A percentile compares a stretch with the other conserved stretches of the same genome.
Evolutionary conservation across 2,888 invertebrate genomes (phyloP).

Genomic region (Stegana nigrithorax): DNA sequence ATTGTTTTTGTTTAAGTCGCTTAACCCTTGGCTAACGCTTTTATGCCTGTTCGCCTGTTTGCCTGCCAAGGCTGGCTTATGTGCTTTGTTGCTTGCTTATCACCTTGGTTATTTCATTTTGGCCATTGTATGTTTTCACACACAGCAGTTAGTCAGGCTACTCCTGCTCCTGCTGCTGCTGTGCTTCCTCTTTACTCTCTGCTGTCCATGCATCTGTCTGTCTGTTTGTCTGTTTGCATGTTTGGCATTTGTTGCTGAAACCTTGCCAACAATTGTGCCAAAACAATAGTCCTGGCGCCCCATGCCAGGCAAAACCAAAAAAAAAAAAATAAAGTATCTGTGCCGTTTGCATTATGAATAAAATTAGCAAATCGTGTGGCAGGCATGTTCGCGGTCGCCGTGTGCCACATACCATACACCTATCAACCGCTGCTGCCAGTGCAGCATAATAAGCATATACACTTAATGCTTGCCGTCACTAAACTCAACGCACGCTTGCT

Average conservation of each 20-base stretch:
- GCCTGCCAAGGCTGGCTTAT: not conserved
- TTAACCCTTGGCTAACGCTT: not conserved
- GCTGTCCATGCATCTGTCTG: conserved; percentile 40
- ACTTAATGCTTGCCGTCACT: conserved; percentile 56
- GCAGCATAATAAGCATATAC: conserved; percentile 59
- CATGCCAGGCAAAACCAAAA: not conserved
- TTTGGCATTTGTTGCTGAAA: conserved; percentile 32
- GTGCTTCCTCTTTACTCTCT: conserved; percentile 47
- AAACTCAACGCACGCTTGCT: no score
- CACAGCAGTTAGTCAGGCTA: conserved; percentile 40
- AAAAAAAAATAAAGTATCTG: not conserved
- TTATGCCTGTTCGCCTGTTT: not conserved
- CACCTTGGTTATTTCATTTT: conserved; percentile 64
- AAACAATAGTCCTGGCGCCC: not conserved
- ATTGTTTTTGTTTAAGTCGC: not conserved
- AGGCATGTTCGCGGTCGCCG: not conserved
- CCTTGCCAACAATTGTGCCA: conserved; percentile 50
- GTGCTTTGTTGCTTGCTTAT: no score
- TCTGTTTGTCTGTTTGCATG: not conserved
- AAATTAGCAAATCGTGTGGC: conserved; percentile 37
- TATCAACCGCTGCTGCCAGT: conserved; percentile 52
- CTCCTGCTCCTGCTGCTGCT: conserved; percentile 42
- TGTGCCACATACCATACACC: not conserved
- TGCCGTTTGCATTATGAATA: conserved; percentile 47
- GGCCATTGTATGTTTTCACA: conserved; percentile 68